Conservation (phyloP, 1,140 invertebrate genomes). For the Dreissena polymorpha region DNA sequence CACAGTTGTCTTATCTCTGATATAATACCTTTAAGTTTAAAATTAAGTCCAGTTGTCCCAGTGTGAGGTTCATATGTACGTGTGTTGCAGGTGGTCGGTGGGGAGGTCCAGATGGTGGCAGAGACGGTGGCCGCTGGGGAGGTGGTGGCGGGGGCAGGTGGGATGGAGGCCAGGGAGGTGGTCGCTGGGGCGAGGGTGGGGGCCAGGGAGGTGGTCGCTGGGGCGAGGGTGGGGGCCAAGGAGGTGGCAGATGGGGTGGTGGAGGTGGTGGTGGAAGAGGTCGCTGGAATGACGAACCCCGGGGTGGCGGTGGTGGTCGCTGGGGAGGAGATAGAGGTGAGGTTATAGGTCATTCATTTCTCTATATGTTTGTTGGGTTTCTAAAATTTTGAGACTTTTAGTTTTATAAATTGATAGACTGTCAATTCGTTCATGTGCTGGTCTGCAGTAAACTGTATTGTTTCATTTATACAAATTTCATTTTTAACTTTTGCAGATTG, state of each 20-base stretch:
- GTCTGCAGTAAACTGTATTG: too few species aligned
- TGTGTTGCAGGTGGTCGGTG: neutral
- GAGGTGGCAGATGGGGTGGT: neutral
- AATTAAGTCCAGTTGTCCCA: too few species aligned
- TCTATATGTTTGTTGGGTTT: too few species aligned
- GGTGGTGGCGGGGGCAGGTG: neutral
- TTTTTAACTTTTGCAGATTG: too few species aligned
- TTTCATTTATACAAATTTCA: too few species aligned
- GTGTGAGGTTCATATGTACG: too few species aligned
- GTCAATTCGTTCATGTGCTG: too few species aligned
- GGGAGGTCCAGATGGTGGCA: neutral
- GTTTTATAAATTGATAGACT: too few species aligned
- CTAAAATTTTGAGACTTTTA: too few species aligned
- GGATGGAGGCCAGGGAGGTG: conserved; percentile 6
- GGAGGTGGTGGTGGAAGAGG: conserved; percentile 2
- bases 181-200: neutral
- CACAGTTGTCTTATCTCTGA: too few species aligned
- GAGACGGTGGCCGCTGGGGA: neutral
- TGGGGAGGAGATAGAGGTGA: conserved; percentile 8
- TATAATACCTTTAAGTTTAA: too few species aligned
- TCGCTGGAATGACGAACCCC: neutral
- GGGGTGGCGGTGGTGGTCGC: conserved; percentile 4
- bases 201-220: neutral
- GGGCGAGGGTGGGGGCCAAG: neutral
- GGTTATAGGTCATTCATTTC: neutral